Evolutionary conservation across 2,113 vertebrate species (phyloP).

Genomic region (Rhinoptilus africanus): DNA sequence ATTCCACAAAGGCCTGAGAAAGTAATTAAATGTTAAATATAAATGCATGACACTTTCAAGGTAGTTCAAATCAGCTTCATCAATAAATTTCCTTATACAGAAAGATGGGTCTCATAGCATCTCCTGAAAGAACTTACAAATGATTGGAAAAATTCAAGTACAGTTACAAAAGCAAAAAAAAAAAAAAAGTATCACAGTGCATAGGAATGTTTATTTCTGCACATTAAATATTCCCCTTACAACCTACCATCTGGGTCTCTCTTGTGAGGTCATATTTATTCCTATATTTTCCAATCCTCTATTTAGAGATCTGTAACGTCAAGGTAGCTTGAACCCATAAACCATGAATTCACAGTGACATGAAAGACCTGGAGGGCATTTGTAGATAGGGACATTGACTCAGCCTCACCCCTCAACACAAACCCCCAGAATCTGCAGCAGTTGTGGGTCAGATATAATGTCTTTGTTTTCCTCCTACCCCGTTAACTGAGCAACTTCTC

Average conservation of each 20-base stretch:
- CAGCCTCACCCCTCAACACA: background rate
- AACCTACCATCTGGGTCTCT: background rate
- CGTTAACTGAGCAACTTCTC: background rate
- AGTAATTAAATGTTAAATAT: background rate
- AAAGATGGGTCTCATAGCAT: background rate
- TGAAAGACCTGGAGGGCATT: background rate
- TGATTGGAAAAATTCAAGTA: background rate
- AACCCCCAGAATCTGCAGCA: fast-evolving
- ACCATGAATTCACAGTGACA: background rate
- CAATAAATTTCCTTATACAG: background rate
- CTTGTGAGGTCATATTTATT: background rate
- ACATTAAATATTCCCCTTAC: background rate
- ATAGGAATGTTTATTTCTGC: background rate
- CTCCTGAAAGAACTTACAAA: background rate
- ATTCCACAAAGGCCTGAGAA: background rate
- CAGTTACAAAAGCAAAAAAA: background rate
- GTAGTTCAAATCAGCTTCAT: background rate
- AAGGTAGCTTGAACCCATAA: background rate
- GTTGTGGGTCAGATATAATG: background rate
- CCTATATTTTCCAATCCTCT: background rate
- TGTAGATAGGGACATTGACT: background rate
- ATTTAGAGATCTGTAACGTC: background rate
- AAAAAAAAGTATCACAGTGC: background rate
- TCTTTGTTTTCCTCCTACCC: background rate
- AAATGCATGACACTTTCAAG: background rate